Conservation (phyloP, 2,113 vertebrate species). For the Albula goreensis region DNA sequence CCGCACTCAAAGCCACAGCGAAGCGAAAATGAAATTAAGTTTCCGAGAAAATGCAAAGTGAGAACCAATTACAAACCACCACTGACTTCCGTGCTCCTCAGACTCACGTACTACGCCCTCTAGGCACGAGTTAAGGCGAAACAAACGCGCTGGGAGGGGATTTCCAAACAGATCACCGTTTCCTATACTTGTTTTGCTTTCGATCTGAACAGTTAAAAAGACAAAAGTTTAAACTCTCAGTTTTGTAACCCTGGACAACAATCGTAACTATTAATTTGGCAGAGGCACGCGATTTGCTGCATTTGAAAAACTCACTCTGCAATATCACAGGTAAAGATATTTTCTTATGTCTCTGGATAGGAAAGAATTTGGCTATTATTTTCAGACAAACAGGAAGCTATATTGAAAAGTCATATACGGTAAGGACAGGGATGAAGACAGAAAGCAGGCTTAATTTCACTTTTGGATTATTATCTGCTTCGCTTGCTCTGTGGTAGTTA, state of each 20-base stretch:
- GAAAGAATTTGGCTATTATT: slow-evolving; percentile 36
- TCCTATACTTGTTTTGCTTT: slow-evolving; percentile 96
- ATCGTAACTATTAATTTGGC: slow-evolving; percentile 11
- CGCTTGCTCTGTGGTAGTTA: slow-evolving; percentile 16
- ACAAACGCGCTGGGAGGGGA: slow-evolving; percentile 76
- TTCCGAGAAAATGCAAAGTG: slow-evolving; percentile 58
- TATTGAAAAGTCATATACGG: slow-evolving; percentile 48
- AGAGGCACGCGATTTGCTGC: neutral
- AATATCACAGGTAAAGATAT: slow-evolving; percentile 46
- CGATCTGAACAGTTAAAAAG: slow-evolving; percentile 82
- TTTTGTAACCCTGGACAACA: slow-evolving; percentile 63
- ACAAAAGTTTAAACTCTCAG: slow-evolving; percentile 71
- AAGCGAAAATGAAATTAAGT: slow-evolving; percentile 89
- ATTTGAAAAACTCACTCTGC: slow-evolving; percentile 15
- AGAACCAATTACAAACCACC: slow-evolving; percentile 57
- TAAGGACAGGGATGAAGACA: slow-evolving; percentile 44
- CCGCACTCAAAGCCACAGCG: slow-evolving; percentile 54
- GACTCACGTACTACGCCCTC: slow-evolving; percentile 39
- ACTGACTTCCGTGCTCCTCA: slow-evolving; percentile 37
- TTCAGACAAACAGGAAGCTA: slow-evolving; percentile 39
- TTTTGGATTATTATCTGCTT: slow-evolving; percentile 67
- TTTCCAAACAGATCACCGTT: slow-evolving; percentile 79
- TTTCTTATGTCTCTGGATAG: slow-evolving; percentile 39
- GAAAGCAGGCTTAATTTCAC: slow-evolving; percentile 69
- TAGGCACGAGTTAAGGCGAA: slow-evolving; percentile 55